phyloP scores from a whole-genome alignment of 2,113 vertebrate genomes.

The Poeciliopsis turrubarensis region DNA sequence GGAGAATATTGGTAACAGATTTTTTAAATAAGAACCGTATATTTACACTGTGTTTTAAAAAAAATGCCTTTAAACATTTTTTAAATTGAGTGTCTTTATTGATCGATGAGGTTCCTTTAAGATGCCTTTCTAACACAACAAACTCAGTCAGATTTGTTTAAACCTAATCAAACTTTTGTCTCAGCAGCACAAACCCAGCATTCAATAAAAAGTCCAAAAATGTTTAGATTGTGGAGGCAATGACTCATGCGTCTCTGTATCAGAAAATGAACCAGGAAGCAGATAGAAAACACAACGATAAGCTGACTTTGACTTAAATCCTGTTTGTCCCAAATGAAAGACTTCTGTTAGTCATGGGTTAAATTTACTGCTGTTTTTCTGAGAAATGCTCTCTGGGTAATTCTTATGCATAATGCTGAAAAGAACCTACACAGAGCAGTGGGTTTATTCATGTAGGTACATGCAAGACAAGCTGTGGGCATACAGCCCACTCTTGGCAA shows the following conservation, averaged over 20 bases:
- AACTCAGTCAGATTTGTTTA: no score
- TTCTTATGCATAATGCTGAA: neutral
- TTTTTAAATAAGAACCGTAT: neutral
- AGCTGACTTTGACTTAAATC: neutral
- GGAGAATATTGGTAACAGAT: neutral
- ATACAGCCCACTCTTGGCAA: slow-evolving; percentile 21
- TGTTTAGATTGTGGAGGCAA: neutral
- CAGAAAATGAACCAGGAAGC: neutral
- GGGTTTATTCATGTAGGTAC: slow-evolving; percentile 12
- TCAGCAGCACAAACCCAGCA: neutral
- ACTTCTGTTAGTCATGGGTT: neutral
- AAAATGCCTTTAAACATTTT: neutral
- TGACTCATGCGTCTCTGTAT: neutral
- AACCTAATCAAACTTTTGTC: no score
- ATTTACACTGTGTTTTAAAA: neutral
- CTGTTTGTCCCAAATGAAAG: neutral
- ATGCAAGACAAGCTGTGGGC: slow-evolving; percentile 20
- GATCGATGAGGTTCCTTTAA: no score
- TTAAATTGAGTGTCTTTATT: neutral
- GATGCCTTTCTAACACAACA: no score
- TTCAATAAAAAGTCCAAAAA: neutral
- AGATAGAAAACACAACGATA: neutral
- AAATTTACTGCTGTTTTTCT: neutral
- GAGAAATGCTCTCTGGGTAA: neutral
- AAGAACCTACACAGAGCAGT: neutral